These are phyloP conservation scores for Erythrolamprus reginae DNA, from an alignment of 2,113 vertebrate genomes.

Conservation along the genomic window DNA sequence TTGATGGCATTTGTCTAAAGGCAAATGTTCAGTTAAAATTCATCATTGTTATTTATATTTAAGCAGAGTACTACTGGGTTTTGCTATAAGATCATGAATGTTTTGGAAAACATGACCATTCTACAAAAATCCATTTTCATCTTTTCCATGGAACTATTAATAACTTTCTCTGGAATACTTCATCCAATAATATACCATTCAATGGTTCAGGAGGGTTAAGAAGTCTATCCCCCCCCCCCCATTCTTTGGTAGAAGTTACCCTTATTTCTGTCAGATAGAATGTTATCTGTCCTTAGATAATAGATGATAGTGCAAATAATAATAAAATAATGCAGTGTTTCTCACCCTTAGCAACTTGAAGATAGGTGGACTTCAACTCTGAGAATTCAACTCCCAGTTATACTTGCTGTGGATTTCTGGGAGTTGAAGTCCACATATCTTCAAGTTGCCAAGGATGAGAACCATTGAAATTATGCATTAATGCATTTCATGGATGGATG, in stretches of 20 bases:
- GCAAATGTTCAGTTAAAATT: background rate
- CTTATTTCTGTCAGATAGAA: background rate
- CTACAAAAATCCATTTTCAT: background rate
- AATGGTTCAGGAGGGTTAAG: too few species aligned
- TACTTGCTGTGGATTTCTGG: background rate
- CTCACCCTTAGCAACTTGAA: background rate
- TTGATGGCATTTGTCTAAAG: background rate
- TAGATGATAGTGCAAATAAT: background rate
- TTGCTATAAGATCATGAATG: background rate
- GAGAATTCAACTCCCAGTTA: background rate
- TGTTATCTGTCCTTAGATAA: background rate
- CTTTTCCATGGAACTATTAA: background rate
- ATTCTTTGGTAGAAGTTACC: background rate
- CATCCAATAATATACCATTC: background rate
- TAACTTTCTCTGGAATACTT: background rate
- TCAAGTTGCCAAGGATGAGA: background rate
- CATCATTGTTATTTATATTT: background rate
- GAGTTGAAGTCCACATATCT: background rate
- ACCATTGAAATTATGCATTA: background rate
- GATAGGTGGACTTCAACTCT: background rate
- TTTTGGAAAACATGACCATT: background rate
- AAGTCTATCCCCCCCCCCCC: background rate
- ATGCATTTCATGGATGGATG: background rate
- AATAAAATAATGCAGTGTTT: background rate
- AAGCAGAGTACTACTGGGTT: background rate